Evolutionary conservation across 1,140 invertebrate species (phyloP).

Genomic region (Littorina saxatilis): DNA sequence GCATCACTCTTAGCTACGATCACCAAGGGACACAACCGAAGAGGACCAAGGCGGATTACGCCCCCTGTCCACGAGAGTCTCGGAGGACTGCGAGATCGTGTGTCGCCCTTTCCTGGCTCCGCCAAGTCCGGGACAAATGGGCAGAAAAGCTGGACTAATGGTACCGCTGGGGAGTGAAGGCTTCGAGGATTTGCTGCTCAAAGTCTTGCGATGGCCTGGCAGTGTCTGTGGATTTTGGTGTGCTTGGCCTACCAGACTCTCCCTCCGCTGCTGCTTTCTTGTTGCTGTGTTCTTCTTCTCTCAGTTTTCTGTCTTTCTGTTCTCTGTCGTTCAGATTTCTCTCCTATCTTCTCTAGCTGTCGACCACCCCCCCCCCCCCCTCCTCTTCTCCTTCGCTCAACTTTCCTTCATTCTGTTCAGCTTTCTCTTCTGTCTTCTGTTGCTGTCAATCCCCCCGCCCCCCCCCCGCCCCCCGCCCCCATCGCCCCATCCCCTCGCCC

Average conservation of each 20-base stretch:
- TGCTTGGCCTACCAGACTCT: too few species aligned
- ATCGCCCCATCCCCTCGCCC: not conserved
- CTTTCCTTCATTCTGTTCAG: not conserved
- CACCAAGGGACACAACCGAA: slow-evolving; percentile 24
- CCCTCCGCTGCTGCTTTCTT: too few species aligned
- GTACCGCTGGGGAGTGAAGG: not conserved
- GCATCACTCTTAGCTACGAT: slow-evolving; percentile 1
- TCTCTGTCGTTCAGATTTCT: too few species aligned
- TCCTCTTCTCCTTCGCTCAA: not conserved
- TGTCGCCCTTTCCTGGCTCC: not conserved
- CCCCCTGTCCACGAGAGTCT: slow-evolving; percentile 3
- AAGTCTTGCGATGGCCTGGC: slow-evolving; percentile 13
- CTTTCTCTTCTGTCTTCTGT: too few species aligned
- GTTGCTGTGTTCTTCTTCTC: too few species aligned
- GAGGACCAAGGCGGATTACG: slow-evolving; percentile 26
- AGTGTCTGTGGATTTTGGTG: not conserved
- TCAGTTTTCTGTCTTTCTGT: too few species aligned
- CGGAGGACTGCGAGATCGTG: slow-evolving; percentile 17
- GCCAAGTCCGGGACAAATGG: slow-evolving; percentile 20
- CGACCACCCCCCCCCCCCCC: not conserved
- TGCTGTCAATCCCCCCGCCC: not conserved
- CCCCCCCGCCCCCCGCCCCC: not conserved
- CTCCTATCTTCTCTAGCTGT: too few species aligned
- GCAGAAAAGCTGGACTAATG: slow-evolving; percentile 12
- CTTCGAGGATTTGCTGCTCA: not conserved